phyloP scores from a whole-genome alignment of 2,797 vertebrate genomes.

The Vespertilio murinus region DNA sequence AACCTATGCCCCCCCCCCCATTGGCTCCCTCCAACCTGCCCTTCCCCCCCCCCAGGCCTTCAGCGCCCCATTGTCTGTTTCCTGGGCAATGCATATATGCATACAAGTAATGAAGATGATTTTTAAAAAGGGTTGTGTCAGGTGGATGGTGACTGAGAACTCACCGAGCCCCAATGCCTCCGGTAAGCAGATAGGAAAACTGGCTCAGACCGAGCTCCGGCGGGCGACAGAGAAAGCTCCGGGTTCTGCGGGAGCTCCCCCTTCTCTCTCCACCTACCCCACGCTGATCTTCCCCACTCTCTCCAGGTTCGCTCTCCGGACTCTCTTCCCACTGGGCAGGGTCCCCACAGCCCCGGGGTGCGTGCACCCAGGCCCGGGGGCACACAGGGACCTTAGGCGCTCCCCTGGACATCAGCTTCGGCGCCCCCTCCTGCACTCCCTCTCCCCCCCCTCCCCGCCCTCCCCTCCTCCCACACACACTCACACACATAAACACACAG shows the following conservation, averaged over 20 bases:
- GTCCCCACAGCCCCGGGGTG: not conserved
- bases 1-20: too few relatives aligned
- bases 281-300: not conserved
- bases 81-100: too few relatives aligned
- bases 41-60: too few relatives aligned
- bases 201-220: not conserved
- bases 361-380: not conserved
- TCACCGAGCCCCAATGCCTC: rapidly evolving
- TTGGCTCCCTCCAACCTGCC: too few relatives aligned
- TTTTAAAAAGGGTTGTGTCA: not conserved
- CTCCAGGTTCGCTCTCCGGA: not conserved
- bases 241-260: not conserved
- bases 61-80: too few relatives aligned
- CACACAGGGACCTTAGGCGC: rapidly evolving
- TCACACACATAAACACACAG: not conserved
- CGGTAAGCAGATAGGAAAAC: not conserved
- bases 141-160: not conserved
- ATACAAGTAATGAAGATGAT: too few relatives aligned
- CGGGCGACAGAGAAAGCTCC: rapidly evolving
- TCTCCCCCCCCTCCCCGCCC: rapidly evolving
- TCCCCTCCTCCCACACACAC: rapidly evolving
- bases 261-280: too few relatives aligned
- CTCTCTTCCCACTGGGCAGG: too few relatives aligned
- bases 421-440: rapidly evolving
- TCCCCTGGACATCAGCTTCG: not conserved